phyloP scores from a whole-genome alignment of 1,140 invertebrate genomes.

The Ips typographus region DNA sequence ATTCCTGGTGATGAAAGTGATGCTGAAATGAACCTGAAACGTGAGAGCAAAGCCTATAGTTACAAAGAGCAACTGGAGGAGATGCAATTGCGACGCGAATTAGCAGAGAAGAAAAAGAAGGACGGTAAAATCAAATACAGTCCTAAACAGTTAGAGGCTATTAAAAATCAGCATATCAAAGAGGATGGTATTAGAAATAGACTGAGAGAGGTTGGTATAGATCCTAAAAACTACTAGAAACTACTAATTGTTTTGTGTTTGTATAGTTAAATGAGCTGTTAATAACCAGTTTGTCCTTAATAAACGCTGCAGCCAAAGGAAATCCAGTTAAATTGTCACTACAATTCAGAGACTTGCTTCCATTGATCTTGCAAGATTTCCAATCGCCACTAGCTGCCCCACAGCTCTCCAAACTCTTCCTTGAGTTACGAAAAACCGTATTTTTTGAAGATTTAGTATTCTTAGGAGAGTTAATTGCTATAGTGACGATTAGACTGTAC shows the following conservation, averaged over 20 bases:
- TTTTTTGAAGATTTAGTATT: constrained; percentile 54
- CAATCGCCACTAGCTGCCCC: constrained; percentile 71
- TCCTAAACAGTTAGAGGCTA: constrained; percentile 90
- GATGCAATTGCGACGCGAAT: constrained; percentile 84
- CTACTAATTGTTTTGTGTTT: constrained; percentile 31
- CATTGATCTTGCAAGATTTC: constrained; percentile 63
- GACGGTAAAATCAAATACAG: constrained; percentile 80
- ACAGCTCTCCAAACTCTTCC: constrained; percentile 62
- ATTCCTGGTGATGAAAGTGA: constrained; percentile 73
- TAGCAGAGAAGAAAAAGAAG: constrained; percentile 78
- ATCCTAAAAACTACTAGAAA: constrained; percentile 9
- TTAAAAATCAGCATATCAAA: constrained; percentile 84
- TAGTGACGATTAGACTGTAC: constrained; percentile 67
- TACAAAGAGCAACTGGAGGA: constrained; percentile 97
- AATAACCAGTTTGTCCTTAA: constrained; percentile 62
- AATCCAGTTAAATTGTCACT: constrained; percentile 63
- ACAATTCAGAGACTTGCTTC: constrained; percentile 64
- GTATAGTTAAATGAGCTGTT: constrained; percentile 64
- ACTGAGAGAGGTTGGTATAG: constrained; percentile 59
- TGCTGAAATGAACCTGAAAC: constrained; percentile 83
- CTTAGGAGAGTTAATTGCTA: constrained; percentile 62
- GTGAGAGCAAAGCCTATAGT: constrained; percentile 96
- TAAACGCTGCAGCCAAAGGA: constrained; percentile 63
- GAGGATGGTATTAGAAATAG: constrained; percentile 75
- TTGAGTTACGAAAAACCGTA: constrained; percentile 58